Evolutionary conservation across 2,888 invertebrate genomes (phyloP), one percentile per base, ranked within the genome.

Genomic region (Gnatocerus cornutus): DNA sequence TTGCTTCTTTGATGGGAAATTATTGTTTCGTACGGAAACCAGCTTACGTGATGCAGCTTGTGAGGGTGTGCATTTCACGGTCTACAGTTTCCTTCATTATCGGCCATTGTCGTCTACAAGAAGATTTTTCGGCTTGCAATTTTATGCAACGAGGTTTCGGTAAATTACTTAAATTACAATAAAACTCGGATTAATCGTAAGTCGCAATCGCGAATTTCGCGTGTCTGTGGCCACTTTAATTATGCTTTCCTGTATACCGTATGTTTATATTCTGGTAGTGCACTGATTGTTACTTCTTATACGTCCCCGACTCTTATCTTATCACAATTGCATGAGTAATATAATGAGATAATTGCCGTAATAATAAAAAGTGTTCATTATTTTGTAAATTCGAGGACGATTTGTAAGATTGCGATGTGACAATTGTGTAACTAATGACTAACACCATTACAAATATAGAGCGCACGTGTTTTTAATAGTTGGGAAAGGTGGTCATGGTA

Each of bases 141-240:
- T 84, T 83, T 81, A 83, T 83, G 83, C 83, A 82, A 83, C 80
- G 78, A 78, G 79, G 78, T 80, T 81, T 82, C 80, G 79, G 80
- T 82, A 83, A 84, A 83, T 83, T 83, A 62, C 68, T 52, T 77
- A 79, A 81, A 81, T 79, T 77, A 79, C 79, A 82, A 82, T 81
- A 80, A 82, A 81, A 79, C 78, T 74, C 71, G 78, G 74, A 80
- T 81, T 82, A 83, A 82, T 82, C 82, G 78, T 79, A 74, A 75
- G 74, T 75, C 76, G 72, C 77, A 74, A 82, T 82, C 81, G 73
- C 77, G 72, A 72, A 72, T 75, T 73, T 72, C 76, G 79, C 80
- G 78, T 79, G 81, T 81, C 80, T 78, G 56, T 33, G 79, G 76
- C 65, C 77, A 74, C 74, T 76, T 76, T 79, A 80, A 80, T 80